Percentiles rank a stretch among this genome's conserved stretches.
These are phyloP conservation scores for Byasa hedistus DNA, from an alignment of 2,888 invertebrate species.

Conservation along the genomic window DNA sequence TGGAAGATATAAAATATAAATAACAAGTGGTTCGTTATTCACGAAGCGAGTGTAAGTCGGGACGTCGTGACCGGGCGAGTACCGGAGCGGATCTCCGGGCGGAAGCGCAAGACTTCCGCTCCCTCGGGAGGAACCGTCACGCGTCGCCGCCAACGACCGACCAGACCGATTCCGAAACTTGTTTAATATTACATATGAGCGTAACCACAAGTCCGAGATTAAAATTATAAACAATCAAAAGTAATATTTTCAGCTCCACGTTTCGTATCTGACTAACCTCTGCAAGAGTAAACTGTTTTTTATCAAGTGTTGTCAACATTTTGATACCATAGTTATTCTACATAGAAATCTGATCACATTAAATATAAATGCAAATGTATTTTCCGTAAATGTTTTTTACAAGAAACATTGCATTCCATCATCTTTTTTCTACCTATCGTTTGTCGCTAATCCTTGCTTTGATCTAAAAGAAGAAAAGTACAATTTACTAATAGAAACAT, in stretches of 20 bases:
- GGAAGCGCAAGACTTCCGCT: slow-evolving; percentile 78
- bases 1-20: slow-evolving; percentile 14
- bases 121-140: slow-evolving; percentile 71
- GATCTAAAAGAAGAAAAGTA: too few species aligned
- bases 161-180: neutral
- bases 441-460: too few species aligned
- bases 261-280: neutral
- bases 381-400: too few species aligned
- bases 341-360: too few species aligned
- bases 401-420: too few species aligned
- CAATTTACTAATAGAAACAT: too few species aligned
- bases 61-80: slow-evolving; percentile 39
- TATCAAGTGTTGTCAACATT: too few species aligned
- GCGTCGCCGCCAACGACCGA: slow-evolving; percentile 45
- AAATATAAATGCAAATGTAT: too few species aligned
- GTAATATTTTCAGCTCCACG: neutral
- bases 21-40: slow-evolving; percentile 21
- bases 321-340: too few species aligned
- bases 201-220: neutral
- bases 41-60: slow-evolving; percentile 20
- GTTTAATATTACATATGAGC: neutral
- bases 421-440: too few species aligned
- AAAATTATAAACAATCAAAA: neutral
- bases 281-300: too few species aligned
- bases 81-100: slow-evolving; percentile 70